Base-by-base conservation (phyloP, 2,113 vertebrate genomes). In the Paramisgurnus dabryanus region DNA sequence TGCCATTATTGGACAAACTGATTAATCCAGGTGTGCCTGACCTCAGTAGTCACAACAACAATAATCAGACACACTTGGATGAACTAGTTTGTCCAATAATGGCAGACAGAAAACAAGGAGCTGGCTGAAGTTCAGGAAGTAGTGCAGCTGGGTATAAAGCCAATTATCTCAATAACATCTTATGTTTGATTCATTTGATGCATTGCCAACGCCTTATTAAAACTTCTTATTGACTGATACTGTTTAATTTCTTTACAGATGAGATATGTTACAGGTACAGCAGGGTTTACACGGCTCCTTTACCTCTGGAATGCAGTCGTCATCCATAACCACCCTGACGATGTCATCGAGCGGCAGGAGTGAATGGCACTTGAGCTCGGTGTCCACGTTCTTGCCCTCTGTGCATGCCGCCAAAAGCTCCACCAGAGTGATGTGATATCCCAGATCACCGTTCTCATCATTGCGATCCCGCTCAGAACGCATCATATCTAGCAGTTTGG, bases 361-460 rank as follows among this genome's bases (percentile, higher is more conserved):
- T 11, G 97, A 98, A 91, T 98, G 98, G 92, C 98, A 99, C 57
- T 99, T 98, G 76, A 99, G 96, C 87, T 99, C 98, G 0, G 97
- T 99, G 93, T 98, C 98, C 85, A 99, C 97, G 0, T 99, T 99
- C 84, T 99, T 99, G 90, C 98, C 98, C 89, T 99, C 97, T 0
- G 98, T 99, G 92, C 98, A 99, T 73, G 96, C 95, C 0, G 98
- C 98, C 71, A 99, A 90, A 27, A 99, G 94, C 80, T 99, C 97
- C 8, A 99, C 98, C 63, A 99, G 88, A 12, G 95, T 96, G 89
- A 96, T 98, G 89, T 99, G 98, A 90, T 99, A 99, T 83, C 95
- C 96, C 85, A 99, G 93, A 0, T 96, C 90, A 39, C 97, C 95
- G 73, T 94, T 94, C 74, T 96, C 95, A 0, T 98, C 96, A 58